Conservation (phyloP, 2,797 vertebrate species). For the Taenioides sp. region DNA sequence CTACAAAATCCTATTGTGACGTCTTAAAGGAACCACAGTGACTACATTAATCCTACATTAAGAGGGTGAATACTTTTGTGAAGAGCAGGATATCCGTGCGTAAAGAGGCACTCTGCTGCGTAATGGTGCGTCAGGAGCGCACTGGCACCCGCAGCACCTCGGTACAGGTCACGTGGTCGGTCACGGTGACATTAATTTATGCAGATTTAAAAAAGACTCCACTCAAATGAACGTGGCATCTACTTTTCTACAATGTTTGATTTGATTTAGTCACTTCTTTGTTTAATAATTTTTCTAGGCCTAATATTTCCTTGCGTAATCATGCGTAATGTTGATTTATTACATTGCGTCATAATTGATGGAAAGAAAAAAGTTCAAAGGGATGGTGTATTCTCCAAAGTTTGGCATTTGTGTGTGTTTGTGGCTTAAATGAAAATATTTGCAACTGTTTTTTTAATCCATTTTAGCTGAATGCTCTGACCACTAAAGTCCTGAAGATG, state of each 20-base stretch:
- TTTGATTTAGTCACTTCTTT: too few relatives aligned
- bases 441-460: too few relatives aligned
- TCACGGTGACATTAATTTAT: background rate
- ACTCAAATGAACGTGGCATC: background rate
- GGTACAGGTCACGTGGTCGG: background rate
- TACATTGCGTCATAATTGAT: too few relatives aligned
- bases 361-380: too few relatives aligned
- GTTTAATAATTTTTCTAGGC: background rate
- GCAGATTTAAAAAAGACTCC: background rate
- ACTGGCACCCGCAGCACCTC: background rate
- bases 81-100: conserved; percentile 22
- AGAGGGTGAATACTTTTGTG: background rate
- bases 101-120: conserved; percentile 38
- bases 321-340: too few relatives aligned
- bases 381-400: too few relatives aligned
- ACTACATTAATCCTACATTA: too few relatives aligned
- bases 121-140: conserved; percentile 27
- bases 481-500: too few relatives aligned
- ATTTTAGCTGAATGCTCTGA: too few relatives aligned
- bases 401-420: too few relatives aligned
- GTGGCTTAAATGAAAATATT: too few relatives aligned
- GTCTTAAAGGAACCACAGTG: background rate
- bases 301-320: too few relatives aligned
- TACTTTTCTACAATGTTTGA: background rate
- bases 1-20: background rate